Evolutionary conservation across 2,888 invertebrate genomes (phyloP).

Genomic region (Tipula helvola): DNA sequence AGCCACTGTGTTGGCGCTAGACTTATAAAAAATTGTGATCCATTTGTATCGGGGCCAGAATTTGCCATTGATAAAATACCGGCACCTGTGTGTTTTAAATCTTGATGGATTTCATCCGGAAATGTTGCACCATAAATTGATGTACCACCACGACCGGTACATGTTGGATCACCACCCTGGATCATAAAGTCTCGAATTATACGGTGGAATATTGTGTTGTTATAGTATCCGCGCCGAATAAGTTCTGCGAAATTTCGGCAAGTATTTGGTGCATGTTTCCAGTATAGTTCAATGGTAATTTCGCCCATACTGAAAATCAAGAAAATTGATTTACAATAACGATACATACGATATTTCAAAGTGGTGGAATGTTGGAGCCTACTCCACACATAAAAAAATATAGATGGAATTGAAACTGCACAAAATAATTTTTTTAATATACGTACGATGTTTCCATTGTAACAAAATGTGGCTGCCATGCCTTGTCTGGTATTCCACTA

Average conservation of each 20-base stretch:
- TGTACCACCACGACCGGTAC: conserved; percentile 89
- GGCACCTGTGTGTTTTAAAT: conserved; percentile 88
- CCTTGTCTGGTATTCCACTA: conserved; percentile 67
- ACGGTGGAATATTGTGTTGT: conserved; percentile 90
- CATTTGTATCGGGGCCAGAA: conserved; percentile 92
- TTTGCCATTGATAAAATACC: conserved; percentile 97
- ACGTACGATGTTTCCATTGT: conserved; percentile 73
- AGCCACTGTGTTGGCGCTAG: conserved; percentile 95
- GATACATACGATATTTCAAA: too few species aligned
- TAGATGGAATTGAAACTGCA: too few species aligned
- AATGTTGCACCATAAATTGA: conserved; percentile 94
- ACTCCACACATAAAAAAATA: too few species aligned
- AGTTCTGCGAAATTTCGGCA: conserved; percentile 97
- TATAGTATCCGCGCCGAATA: conserved; percentile 85
- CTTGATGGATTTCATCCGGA: conserved; percentile 87
- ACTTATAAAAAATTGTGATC: conserved; percentile 97
- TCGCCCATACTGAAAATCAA: conserved; percentile 71
- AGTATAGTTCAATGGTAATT: conserved; percentile 85
- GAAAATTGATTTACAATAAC: background rate
- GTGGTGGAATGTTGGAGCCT: too few species aligned
- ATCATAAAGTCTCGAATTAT: conserved; percentile 91
- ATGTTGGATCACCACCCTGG: conserved; percentile 95
- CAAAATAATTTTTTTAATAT: background rate
- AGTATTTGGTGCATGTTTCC: conserved; percentile 97
- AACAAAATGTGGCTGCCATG: conserved; percentile 79